Evolutionary conservation across 2,113 vertebrate species (phyloP).

Genomic region (Ramphastos sulfuratus): DNA sequence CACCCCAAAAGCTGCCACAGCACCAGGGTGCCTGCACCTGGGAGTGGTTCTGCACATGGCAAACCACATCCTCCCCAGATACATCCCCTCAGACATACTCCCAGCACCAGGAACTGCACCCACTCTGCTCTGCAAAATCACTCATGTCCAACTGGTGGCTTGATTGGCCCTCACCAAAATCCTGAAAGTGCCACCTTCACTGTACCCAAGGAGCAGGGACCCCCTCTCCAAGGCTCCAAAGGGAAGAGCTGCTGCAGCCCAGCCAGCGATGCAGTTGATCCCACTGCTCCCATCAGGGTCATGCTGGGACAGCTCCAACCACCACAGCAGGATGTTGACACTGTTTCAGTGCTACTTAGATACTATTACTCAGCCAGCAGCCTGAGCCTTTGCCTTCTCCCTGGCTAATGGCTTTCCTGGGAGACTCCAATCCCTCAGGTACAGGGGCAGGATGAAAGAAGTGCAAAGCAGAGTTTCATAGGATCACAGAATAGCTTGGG

Average conservation of each 20-base stretch:
- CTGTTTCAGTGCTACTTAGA: not conserved
- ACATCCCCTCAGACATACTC: not conserved
- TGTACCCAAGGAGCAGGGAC: not conserved
- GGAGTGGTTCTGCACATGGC: not conserved
- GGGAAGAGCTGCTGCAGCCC: not conserved
- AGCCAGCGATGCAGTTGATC: rapidly evolving
- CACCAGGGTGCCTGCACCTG: not conserved
- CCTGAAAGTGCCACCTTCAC: not conserved
- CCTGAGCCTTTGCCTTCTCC: not conserved
- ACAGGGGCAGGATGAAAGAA: not conserved
- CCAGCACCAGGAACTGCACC: not conserved
- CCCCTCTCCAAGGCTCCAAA: not conserved
- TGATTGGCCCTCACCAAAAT: too few relatives aligned
- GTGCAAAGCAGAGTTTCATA: not conserved
- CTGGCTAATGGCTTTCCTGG: not conserved
- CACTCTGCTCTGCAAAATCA: not conserved
- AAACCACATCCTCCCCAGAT: not conserved
- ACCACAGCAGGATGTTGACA: rapidly evolving
- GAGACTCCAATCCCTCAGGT: not conserved
- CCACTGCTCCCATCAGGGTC: not conserved
- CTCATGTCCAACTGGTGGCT: not conserved
- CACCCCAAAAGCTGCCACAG: not conserved
- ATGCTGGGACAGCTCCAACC: rapidly evolving
- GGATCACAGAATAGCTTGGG: not conserved
- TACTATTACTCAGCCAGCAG: not conserved